Evolutionary conservation across 2,113 vertebrate genomes (phyloP).

Genomic region (Chauna torquata): DNA sequence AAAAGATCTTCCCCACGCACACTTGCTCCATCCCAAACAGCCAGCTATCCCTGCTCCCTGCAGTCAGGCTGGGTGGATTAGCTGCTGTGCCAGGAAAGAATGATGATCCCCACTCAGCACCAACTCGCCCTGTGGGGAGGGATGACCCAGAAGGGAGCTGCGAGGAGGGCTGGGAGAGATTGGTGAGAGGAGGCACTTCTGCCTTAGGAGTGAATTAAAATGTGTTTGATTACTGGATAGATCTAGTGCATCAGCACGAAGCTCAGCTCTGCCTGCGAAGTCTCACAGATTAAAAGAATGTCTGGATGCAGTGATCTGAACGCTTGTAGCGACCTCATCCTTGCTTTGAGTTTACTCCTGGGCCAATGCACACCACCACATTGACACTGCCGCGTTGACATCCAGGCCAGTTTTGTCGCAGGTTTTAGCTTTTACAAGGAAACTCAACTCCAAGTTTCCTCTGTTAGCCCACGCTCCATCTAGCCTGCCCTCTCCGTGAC

Average conservation of each 20-base stretch:
- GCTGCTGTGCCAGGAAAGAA: slow-evolving; percentile 51
- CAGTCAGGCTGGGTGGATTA: slow-evolving; percentile 23
- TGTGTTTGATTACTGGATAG: background rate
- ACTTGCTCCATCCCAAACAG: background rate
- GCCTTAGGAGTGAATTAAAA: background rate
- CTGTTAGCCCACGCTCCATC: background rate
- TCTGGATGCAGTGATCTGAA: background rate
- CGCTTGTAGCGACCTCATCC: background rate
- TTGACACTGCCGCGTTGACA: accelerated
- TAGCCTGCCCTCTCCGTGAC: accelerated
- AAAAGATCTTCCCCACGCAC: background rate
- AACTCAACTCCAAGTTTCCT: background rate
- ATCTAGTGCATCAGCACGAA: background rate
- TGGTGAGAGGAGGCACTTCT: background rate
- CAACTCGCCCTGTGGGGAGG: slow-evolving; percentile 8
- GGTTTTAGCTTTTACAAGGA: background rate
- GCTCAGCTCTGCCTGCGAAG: background rate
- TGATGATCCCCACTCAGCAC: slow-evolving; percentile 21
- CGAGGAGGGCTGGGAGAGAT: background rate
- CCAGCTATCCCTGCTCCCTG: background rate
- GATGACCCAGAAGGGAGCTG: slow-evolving; percentile 35
- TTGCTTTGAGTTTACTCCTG: background rate
- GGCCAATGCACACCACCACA: background rate
- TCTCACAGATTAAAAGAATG: background rate
- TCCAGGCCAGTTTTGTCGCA: background rate